phyloP scores from a whole-genome alignment of 2,113 vertebrate species.

The Pluvianellus socialis region DNA sequence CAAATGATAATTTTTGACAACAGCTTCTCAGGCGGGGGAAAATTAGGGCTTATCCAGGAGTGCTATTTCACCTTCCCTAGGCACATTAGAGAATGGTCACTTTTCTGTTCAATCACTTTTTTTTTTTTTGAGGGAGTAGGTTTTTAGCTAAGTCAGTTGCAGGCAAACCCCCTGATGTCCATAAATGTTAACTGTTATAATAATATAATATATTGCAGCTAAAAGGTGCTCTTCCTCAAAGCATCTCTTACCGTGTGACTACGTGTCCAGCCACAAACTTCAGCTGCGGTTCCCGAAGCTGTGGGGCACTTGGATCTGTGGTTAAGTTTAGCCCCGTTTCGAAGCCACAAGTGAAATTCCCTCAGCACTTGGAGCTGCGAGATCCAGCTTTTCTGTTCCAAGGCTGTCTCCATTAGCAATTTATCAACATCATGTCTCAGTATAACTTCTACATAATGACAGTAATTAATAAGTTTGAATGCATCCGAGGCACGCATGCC shows the following conservation, averaged over 20 bases:
- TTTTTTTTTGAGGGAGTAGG: not conserved
- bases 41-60: not conserved
- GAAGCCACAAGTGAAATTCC: not conserved
- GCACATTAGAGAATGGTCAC: not conserved
- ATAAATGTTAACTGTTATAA: not conserved
- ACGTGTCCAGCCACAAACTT: not conserved
- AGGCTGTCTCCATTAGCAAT: not conserved
- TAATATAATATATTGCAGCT: not conserved
- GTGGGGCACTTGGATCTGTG: not conserved
- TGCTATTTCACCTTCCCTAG: not conserved
- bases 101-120: not conserved
- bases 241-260: not conserved
- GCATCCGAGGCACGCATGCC: not conserved
- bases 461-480: constrained; percentile 25
- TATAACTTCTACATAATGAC: not conserved
- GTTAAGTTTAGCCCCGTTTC: not conserved
- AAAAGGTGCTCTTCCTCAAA: not conserved
- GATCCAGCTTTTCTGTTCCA: not conserved
- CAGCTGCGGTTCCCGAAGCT: not conserved
- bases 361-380: not conserved
- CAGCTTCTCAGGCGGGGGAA: not conserved
- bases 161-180: not conserved
- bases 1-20: not conserved
- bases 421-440: not conserved
- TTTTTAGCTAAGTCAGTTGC: not conserved